Percentiles rank a stretch among this genome's conserved stretches.
These are phyloP conservation scores for Netelia fuscicornis DNA, from an alignment of 2,888 invertebrate genomes.

Conservation along the genomic window DNA sequence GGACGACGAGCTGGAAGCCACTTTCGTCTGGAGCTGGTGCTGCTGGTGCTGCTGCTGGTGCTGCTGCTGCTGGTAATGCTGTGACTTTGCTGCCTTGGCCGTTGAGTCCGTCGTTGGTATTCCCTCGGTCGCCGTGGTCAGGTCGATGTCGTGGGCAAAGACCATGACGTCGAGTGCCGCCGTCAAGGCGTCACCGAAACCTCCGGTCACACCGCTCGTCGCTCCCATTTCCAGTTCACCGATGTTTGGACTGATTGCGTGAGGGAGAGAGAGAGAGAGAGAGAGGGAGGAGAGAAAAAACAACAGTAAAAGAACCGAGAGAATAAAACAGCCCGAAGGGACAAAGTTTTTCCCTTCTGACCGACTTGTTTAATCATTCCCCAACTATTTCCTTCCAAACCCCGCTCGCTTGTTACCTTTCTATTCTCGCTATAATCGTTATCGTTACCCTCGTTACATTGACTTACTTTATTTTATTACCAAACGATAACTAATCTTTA, in stretches of 20 bases:
- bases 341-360: not conserved
- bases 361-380: not conserved
- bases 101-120: conserved; percentile 76
- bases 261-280: conserved; percentile 2
- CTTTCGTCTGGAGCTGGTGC: conserved; percentile 60
- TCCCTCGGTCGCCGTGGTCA: conserved; percentile 80
- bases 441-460: too few species aligned
- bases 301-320: not conserved
- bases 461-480: too few species aligned
- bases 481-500: not conserved
- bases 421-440: too few species aligned
- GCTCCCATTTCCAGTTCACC: conserved; percentile 72
- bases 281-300: not conserved
- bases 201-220: conserved; percentile 79
- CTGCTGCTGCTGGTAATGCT: conserved; percentile 65
- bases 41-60: conserved; percentile 59
- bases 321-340: conserved; percentile 1
- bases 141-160: conserved; percentile 91
- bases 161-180: conserved; percentile 94
- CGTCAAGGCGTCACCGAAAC: conserved; percentile 88
- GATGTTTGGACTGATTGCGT: conserved; percentile 71
- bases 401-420: too few species aligned
- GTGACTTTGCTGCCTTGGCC: conserved; percentile 65
- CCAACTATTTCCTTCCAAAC: not conserved
- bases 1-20: conserved; percentile 50